Percentiles rank a stretch among this genome's conserved stretches.
These are phyloP conservation scores for Tinea semifulvella DNA, from an alignment of 2,888 invertebrate genomes.

Conservation along the genomic window DNA sequence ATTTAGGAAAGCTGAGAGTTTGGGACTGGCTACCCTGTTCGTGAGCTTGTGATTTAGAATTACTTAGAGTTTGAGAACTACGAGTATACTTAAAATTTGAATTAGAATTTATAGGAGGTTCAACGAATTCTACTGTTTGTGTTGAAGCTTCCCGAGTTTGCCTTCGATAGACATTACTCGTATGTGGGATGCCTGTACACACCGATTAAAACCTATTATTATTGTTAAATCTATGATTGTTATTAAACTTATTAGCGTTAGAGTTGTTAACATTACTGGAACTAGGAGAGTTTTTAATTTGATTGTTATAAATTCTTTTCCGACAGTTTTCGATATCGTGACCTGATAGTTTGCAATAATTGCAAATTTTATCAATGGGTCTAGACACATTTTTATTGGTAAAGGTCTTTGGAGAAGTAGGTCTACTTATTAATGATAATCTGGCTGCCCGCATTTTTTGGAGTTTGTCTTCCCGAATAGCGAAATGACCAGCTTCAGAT, in stretches of 20 bases:
- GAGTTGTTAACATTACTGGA: too few relatives aligned
- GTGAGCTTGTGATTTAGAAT: too few relatives aligned
- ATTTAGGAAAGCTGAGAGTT: too few relatives aligned
- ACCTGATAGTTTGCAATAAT: conserved; percentile 11
- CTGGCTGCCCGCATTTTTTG: conserved; percentile 20
- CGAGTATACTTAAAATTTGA: too few relatives aligned
- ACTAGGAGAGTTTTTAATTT: too few relatives aligned
- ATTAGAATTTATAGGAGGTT: background rate
- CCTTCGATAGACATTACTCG: background rate
- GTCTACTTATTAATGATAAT: conserved; percentile 13
- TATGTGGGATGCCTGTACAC: background rate
- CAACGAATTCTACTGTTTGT: background rate
- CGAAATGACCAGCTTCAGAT: conserved; percentile 22
- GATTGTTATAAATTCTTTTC: conserved; percentile 9
- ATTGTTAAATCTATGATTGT: background rate
- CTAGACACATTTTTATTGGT: background rate
- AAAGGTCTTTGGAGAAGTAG: too few relatives aligned
- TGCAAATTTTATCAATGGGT: background rate
- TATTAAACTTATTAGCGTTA: background rate
- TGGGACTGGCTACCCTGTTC: too few relatives aligned
- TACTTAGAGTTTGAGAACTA: too few relatives aligned
- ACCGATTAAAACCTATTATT: too few relatives aligned
- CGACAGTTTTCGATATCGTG: background rate
- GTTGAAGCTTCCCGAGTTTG: conserved; percentile 3
- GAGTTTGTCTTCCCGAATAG: conserved; percentile 24